phyloP scores from a whole-genome alignment of 2,888 invertebrate species.

The Campoletis raptor region DNA sequence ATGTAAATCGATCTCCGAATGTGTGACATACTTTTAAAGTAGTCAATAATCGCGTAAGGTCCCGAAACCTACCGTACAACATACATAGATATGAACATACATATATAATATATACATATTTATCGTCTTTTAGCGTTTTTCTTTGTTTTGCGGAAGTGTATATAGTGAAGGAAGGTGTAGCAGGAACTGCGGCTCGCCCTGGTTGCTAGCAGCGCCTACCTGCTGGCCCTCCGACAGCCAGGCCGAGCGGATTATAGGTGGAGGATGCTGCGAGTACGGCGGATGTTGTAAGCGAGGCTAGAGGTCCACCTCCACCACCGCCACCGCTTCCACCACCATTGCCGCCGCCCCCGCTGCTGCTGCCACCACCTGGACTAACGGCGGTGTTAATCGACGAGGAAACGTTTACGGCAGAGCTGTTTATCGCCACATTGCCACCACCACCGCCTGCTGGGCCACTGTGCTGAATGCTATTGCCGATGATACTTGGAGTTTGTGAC shows the following conservation, averaged over 20 bases:
- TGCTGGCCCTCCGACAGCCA: conserved; percentile 92
- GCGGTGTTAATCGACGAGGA: conserved; percentile 87
- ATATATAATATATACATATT: conserved; percentile 30
- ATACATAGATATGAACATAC: conserved; percentile 46
- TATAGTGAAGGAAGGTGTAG: conserved; percentile 81
- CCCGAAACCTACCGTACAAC: conserved; percentile 59
- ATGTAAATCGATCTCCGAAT: not conserved
- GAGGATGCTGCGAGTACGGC: conserved; percentile 85
- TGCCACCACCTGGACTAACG: conserved; percentile 86
- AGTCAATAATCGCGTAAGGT: conserved; percentile 19
- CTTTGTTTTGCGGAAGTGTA: conserved; percentile 61
- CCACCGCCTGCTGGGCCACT: conserved; percentile 84
- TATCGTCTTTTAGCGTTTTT: conserved; percentile 29
- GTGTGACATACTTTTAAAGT: conserved; percentile 33
- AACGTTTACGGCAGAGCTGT: conserved; percentile 84
- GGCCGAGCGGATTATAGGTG: conserved; percentile 95
- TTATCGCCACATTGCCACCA: conserved; percentile 85
- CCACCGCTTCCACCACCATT: conserved; percentile 84
- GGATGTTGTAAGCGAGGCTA: conserved; percentile 83
- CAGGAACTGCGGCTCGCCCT: conserved; percentile 84
- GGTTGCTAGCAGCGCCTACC: conserved; percentile 87
- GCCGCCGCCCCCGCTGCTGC: conserved; percentile 85
- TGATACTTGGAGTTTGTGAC: conserved; percentile 76
- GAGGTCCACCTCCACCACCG: conserved; percentile 81
- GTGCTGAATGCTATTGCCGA: conserved; percentile 62